A percentile compares a stretch with the other conserved stretches of the same genome.
phyloP scores from a whole-genome alignment of 2,797 vertebrate genomes.

The Rhabdophis nuchalis region DNA sequence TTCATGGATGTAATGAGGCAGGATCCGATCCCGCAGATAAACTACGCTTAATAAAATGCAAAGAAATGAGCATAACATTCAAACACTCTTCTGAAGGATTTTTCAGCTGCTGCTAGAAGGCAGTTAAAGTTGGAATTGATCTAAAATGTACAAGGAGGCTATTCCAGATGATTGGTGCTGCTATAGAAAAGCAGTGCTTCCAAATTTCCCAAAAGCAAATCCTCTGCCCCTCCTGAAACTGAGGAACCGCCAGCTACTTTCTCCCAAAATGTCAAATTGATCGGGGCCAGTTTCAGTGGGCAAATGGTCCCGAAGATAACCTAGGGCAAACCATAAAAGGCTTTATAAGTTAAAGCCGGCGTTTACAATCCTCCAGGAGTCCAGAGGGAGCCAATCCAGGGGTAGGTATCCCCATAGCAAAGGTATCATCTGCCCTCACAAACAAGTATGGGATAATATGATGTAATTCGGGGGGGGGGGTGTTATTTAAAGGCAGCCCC shows the following conservation, averaged over 20 bases:
- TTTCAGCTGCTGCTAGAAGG: neutral
- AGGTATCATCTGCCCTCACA: neutral
- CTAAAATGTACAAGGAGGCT: neutral
- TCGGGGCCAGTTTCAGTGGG: neutral
- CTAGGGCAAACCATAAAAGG: neutral
- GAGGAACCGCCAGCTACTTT: neutral
- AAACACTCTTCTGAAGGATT: neutral
- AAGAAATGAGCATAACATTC: neutral
- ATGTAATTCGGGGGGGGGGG: neutral
- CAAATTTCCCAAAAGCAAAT: neutral
- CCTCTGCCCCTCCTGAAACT: neutral
- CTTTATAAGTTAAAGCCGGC: neutral
- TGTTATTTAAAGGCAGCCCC: neutral
- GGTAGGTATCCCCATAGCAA: neutral
- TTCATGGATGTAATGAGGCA: too few species aligned
- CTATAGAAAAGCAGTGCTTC: neutral
- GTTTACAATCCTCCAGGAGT: neutral
- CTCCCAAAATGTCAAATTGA: neutral
- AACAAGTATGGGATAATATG: neutral
- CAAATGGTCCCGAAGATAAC: neutral
- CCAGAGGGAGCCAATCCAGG: neutral
- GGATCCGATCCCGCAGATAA: too few species aligned
- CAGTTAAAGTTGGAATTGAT: neutral
- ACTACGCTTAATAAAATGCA: neutral
- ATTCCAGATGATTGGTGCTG: neutral